Conservation (phyloP, 2,888 invertebrate species). For the Notodonta dromedarius region DNA sequence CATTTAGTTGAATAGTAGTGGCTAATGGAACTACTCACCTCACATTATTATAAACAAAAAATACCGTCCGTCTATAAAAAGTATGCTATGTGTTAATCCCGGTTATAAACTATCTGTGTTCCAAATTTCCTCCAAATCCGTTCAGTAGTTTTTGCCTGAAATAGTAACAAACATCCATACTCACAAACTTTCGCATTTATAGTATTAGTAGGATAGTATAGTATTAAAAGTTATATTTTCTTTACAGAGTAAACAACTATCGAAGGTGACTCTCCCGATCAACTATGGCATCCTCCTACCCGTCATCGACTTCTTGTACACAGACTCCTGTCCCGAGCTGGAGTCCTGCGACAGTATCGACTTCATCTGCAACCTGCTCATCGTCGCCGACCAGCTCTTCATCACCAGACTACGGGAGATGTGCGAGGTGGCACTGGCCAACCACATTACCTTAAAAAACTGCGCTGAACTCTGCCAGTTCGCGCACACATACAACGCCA, state of each 20-base stretch:
- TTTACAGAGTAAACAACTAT: conserved; percentile 81
- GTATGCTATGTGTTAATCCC: too few relatives aligned
- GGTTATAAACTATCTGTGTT: too few relatives aligned
- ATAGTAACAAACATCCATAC: too few relatives aligned
- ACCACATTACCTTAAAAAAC: conserved; percentile 89
- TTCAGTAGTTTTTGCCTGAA: too few relatives aligned
- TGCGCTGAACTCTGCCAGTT: conserved; percentile 90
- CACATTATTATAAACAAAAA: too few relatives aligned
- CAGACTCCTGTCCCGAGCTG: conserved; percentile 85
- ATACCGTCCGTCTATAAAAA: too few relatives aligned
- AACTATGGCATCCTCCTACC: conserved; percentile 85
- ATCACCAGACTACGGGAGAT: conserved; percentile 88
- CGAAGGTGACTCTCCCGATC: conserved; percentile 84
- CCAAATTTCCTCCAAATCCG: too few relatives aligned
- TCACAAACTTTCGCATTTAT: too few relatives aligned
- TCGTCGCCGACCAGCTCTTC: conserved; percentile 92
- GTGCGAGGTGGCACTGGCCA: conserved; percentile 87
- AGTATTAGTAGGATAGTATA: too few relatives aligned
- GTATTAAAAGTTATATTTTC: neutral
- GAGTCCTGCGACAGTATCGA: conserved; percentile 87
- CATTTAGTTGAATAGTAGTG: too few relatives aligned
- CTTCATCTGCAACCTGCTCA: conserved; percentile 89
- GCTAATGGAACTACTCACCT: too few relatives aligned
- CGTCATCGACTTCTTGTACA: conserved; percentile 90
- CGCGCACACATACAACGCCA: conserved; percentile 90